phyloP scores from a whole-genome alignment of 2,113 vertebrate genomes.

The Monarcha castaneiventris region DNA sequence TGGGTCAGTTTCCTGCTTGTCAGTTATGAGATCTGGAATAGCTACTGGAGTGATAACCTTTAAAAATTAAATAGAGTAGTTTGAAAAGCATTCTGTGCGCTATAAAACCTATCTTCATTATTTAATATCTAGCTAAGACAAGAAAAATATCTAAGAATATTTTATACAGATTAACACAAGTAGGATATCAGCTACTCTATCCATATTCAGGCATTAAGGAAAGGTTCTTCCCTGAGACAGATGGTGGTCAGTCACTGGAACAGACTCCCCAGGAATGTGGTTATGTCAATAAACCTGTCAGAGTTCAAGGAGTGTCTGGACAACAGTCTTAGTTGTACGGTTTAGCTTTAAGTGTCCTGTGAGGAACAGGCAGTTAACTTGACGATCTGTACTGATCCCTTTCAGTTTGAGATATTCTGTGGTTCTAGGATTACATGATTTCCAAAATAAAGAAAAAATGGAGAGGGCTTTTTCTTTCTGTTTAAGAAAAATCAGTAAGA shows the following conservation, averaged over 20 bases:
- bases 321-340: rapidly evolving
- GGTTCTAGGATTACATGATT: not conserved
- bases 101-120: not conserved
- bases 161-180: not conserved
- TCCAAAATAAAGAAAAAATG: not conserved
- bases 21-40: not conserved
- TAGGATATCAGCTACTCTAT: not conserved
- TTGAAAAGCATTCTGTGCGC: not conserved
- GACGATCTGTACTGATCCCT: rapidly evolving
- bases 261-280: not conserved
- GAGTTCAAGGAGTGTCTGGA: not conserved
- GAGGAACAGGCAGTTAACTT: not conserved
- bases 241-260: not conserved
- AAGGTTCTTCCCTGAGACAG: not conserved
- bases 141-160: not conserved
- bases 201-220: not conserved
- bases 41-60: not conserved
- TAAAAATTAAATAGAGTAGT: not conserved
- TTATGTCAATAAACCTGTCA: not conserved
- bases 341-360: not conserved
- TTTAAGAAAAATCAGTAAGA: not conserved
- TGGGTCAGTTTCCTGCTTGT: not conserved
- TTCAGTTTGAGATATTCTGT: not conserved
- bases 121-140: not conserved
- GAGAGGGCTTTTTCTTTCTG: not conserved